These are phyloP conservation scores for Chalcis sispes DNA, from an alignment of 2,888 invertebrate species.

Conservation along the genomic window DNA sequence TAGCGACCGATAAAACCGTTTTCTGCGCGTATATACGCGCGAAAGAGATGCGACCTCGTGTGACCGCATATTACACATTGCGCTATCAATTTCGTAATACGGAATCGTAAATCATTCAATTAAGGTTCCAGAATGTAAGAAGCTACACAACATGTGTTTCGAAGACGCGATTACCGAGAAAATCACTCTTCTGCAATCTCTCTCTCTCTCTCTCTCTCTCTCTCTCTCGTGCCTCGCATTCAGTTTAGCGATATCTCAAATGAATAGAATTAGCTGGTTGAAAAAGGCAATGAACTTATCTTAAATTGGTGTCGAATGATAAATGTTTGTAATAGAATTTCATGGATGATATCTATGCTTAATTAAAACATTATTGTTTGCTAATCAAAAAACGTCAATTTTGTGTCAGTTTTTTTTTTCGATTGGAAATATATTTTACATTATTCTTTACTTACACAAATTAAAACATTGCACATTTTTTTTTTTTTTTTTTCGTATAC, in stretches of 20 bases:
- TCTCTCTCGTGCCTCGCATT: not conserved
- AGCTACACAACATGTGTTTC: slow-evolving; percentile 11
- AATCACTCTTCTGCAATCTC: slow-evolving; percentile 27
- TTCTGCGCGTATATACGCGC: slow-evolving; percentile 2
- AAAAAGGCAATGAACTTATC: slow-evolving; percentile 29
- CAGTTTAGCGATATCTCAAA: not conserved
- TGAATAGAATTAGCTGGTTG: slow-evolving; percentile 19
- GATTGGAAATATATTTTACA: no score
- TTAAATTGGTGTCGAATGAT: slow-evolving; percentile 6
- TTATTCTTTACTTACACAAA: no score
- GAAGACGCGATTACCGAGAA: not conserved
- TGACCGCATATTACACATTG: not conserved
- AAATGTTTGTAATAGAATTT: not conserved
- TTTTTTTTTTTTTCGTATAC: no score
- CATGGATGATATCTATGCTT: no score
- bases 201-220: no score
- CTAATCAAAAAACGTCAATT: no score
- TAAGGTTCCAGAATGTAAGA: slow-evolving; percentile 7
- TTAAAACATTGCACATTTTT: no score
- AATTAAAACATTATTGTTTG: no score
- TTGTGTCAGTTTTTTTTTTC: no score
- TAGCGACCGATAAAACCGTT: slow-evolving; percentile 9
- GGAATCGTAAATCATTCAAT: slow-evolving; percentile 40
- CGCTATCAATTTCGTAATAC: slow-evolving; percentile 43
- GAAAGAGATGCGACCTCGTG: slow-evolving; percentile 41